Evolutionary conservation across 2,888 invertebrate genomes (phyloP).

Genomic region (Andrena marginata): DNA sequence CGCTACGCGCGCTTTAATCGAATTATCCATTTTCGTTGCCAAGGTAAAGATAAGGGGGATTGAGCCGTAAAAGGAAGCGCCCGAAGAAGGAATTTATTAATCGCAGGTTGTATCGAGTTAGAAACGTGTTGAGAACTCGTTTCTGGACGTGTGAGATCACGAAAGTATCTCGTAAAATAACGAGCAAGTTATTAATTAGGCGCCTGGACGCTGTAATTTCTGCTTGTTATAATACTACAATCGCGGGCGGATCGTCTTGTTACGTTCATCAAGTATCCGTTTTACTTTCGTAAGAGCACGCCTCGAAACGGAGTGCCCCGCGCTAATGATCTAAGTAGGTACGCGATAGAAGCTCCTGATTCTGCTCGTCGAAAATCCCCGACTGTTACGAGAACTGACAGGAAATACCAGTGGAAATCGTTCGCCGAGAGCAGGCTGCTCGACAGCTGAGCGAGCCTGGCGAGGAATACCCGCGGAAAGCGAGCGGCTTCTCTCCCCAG

Average conservation of each 20-base stretch:
- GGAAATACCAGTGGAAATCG: not conserved
- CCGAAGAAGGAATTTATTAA: slow-evolving; percentile 15
- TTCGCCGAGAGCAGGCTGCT: not conserved
- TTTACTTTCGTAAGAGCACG: slow-evolving; percentile 19
- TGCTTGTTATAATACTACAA: slow-evolving; percentile 27
- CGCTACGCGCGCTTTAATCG: not conserved
- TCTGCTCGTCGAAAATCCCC: not conserved
- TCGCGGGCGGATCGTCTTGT: slow-evolving; percentile 29
- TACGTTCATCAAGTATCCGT: slow-evolving; percentile 13
- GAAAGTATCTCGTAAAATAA: slow-evolving; percentile 22
- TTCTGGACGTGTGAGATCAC: slow-evolving; percentile 27
- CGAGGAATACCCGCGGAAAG: slow-evolving; percentile 7
- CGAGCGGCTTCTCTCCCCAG: not conserved
- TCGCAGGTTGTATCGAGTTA: slow-evolving; percentile 18
- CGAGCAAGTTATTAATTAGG: slow-evolving; percentile 52
- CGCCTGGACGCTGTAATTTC: slow-evolving; percentile 43
- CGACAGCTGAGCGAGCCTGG: not conserved
- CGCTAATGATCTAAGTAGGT: not conserved
- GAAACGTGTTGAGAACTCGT: slow-evolving; percentile 31
- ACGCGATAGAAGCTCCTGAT: not conserved
- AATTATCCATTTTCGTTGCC: too few relatives aligned
- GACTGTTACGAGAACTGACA: not conserved
- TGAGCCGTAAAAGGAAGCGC: not conserved
- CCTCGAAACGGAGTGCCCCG: not conserved
- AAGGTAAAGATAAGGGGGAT: not conserved